phyloP scores from a whole-genome alignment of 2,888 invertebrate genomes.

The Cylloceria caligata region DNA sequence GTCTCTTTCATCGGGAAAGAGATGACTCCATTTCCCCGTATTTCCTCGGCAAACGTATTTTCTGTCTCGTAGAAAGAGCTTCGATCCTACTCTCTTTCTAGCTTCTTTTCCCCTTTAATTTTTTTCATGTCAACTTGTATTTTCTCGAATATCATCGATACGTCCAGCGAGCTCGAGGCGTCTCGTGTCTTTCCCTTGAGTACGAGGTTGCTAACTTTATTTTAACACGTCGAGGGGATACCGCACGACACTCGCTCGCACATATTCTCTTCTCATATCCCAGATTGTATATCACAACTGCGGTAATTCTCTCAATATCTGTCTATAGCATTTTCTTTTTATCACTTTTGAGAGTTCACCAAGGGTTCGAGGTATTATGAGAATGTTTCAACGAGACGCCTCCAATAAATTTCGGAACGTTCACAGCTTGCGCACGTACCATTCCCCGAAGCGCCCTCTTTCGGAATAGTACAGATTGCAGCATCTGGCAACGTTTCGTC shows the following conservation, averaged over 20 bases:
- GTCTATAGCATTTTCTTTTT: slow-evolving; percentile 32
- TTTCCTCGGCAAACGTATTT: slow-evolving; percentile 42
- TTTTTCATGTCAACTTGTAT: slow-evolving; percentile 12
- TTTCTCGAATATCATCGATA: slow-evolving; percentile 51
- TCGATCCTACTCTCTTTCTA: slow-evolving; percentile 20
- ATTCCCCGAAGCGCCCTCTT: background rate
- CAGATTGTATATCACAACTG: slow-evolving; percentile 38
- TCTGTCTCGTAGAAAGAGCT: slow-evolving; percentile 32
- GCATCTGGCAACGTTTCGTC: background rate
- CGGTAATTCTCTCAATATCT: slow-evolving; percentile 56
- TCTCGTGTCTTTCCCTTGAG: slow-evolving; percentile 38
- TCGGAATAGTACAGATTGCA: background rate
- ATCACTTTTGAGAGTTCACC: slow-evolving; percentile 19
- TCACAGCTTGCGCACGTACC: background rate
- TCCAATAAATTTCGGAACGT: slow-evolving; percentile 1
- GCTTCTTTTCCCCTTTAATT: slow-evolving; percentile 20
- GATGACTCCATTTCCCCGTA: slow-evolving; percentile 21
- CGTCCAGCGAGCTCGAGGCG: slow-evolving; percentile 34
- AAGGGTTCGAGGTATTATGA: background rate
- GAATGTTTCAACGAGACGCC: background rate
- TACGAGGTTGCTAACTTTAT: slow-evolving; percentile 56
- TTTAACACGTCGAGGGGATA: slow-evolving; percentile 60
- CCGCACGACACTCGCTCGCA: slow-evolving; percentile 29
- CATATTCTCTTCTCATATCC: slow-evolving; percentile 42
- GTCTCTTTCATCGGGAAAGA: slow-evolving; percentile 6